These are phyloP conservation scores for Phyto melanocephala DNA, from an alignment of 2,888 invertebrate species.

Conservation along the genomic window DNA sequence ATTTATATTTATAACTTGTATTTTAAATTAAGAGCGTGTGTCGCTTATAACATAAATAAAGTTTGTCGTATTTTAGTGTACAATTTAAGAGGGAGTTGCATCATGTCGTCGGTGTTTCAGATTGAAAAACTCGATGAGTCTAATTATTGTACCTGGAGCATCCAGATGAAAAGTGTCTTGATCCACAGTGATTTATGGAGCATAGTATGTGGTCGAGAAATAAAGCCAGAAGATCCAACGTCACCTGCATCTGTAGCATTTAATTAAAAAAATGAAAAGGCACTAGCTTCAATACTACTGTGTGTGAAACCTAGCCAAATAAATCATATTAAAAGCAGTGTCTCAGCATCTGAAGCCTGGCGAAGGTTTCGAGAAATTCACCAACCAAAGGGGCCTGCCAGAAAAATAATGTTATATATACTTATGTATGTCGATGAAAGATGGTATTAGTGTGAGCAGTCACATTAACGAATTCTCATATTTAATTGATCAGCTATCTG, in stretches of 20 bases:
- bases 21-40: background rate
- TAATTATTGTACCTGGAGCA: conserved; percentile 24
- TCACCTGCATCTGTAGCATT: background rate
- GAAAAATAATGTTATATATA: too few species aligned
- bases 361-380: conserved; percentile 1
- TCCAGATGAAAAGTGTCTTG: conserved; percentile 31
- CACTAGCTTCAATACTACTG: conserved; percentile 11
- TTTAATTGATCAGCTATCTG: conserved; percentile 32
- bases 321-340: conserved; percentile 17
- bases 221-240: background rate
- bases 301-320: conserved; percentile 6
- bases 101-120: conserved; percentile 23
- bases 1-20: too few species aligned
- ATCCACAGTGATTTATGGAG: conserved; percentile 7
- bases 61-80: background rate
- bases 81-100: background rate
- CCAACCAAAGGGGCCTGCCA: conserved; percentile 43
- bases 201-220: background rate
- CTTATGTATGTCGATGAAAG: conserved; percentile 8
- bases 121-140: conserved; percentile 33
- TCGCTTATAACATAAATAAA: too few species aligned
- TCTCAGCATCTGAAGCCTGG: conserved; percentile 34
- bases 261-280: conserved; percentile 30
- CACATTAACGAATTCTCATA: conserved; percentile 6
- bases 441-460: background rate